Conservation (phyloP, 2,888 invertebrate genomes). For the Nephrocerus scutellatus region DNA sequence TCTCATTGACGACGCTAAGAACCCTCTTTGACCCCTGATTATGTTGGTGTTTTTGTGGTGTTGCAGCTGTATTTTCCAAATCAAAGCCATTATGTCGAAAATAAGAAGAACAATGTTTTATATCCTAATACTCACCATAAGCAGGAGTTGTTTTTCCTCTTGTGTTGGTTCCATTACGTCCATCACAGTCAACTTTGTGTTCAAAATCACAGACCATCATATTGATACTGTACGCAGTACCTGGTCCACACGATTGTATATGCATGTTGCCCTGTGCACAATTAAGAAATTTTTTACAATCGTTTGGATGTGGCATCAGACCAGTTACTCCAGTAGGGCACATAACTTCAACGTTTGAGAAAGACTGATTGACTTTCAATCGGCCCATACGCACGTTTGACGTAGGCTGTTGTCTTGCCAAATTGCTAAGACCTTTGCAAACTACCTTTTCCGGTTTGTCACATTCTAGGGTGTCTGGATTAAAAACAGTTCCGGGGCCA, state of each 20-base stretch:
- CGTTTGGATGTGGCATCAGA: slow-evolving; percentile 53
- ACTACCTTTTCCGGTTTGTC: slow-evolving; percentile 58
- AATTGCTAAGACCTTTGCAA: slow-evolving; percentile 38
- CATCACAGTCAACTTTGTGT: slow-evolving; percentile 51
- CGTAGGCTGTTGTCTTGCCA: slow-evolving; percentile 6
- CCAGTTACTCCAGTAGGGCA: slow-evolving; percentile 52
- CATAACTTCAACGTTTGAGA: slow-evolving; percentile 27
- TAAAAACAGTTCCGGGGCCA: slow-evolving; percentile 60
- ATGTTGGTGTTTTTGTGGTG: no score
- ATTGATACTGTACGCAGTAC: slow-evolving; percentile 56
- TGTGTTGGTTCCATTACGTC: slow-evolving; percentile 6
- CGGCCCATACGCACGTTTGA: slow-evolving; percentile 22
- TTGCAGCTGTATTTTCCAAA: no score
- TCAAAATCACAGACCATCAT: slow-evolving; percentile 55
- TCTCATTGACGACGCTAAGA: no score
- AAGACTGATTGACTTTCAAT: slow-evolving; percentile 16
- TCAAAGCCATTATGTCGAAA: no score
- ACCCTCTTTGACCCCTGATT: no score
- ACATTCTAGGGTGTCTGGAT: slow-evolving; percentile 55
- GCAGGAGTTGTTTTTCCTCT: not conserved
- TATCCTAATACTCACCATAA: slow-evolving; percentile 28
- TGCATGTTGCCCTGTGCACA: slow-evolving; percentile 55
- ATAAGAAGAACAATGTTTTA: no score
- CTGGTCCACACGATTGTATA: slow-evolving; percentile 56
- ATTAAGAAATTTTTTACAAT: slow-evolving; percentile 58